Base-by-base conservation (phyloP, 2,797 vertebrate genomes). In the Cuniculus paca region DNA sequence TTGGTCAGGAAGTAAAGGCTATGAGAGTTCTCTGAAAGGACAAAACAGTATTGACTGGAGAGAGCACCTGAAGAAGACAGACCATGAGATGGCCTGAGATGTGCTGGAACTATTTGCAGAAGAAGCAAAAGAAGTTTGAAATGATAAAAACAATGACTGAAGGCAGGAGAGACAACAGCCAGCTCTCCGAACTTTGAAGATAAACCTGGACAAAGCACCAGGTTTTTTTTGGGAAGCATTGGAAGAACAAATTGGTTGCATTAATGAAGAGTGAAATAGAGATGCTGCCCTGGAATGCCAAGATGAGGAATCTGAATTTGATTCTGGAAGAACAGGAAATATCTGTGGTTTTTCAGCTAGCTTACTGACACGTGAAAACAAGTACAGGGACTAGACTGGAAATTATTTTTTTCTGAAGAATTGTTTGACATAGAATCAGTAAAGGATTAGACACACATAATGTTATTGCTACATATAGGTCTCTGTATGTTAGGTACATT, bases 351-450 rank as follows among this genome's bases (percentile, higher is more conserved):
- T 91, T 11, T 89, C 72, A 52, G 63, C 31, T 39, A 83, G 9
- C 34, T 1, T 19, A 48, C 12, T 80, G 65, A 45, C 39, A 78
- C 12, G 3, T 39, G 48, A 92, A 86, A 86, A 20, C 20, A 42
- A 2, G 17, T 77, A 77, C 78, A 72, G 80, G 83, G 70, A 91
- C 91, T 31, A 56, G 14, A 36, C 65, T 94, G 75, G 24, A 14
- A 81, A 26, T 83, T 91, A 65, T 6, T 91, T 63, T 93, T 90
- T 88, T 85, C 63, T 91, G 61, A 94, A 54, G 39, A 89, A 86
- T 20, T 78, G 75, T 78, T 50, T 78, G 84, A 77, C 42, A 24
- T 77, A 61, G 85, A 77, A 90, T 94, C 52, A 81, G 0, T 82
- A 87, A 90, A 97, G 34, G 50, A 52, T 63, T 82, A 83, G 78